Evolutionary conservation across 2,797 vertebrate species (phyloP).

Genomic region (Anas bernieri): DNA sequence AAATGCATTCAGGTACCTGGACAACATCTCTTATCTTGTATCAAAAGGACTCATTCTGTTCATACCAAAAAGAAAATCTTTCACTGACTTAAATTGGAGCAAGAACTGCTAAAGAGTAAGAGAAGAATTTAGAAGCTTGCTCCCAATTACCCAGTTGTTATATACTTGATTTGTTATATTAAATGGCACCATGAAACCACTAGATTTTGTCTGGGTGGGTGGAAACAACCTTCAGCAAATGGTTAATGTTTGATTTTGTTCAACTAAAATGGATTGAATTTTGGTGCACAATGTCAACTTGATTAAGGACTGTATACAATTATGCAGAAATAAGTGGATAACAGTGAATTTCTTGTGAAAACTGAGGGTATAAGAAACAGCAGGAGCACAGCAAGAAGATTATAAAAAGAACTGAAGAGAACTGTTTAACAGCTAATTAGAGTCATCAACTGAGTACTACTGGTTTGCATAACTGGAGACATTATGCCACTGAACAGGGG

Average conservation of each 20-base stretch:
- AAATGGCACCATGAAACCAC: neutral
- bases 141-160: neutral
- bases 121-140: neutral
- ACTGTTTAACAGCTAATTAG: slow-evolving; percentile 59
- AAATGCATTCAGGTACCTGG: neutral
- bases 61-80: neutral
- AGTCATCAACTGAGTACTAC: slow-evolving; percentile 42
- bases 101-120: neutral
- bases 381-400: slow-evolving; percentile 32
- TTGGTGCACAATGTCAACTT: neutral
- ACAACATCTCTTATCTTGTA: neutral
- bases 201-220: neutral
- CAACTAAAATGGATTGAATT: neutral
- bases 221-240: neutral
- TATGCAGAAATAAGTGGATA: slow-evolving; percentile 21
- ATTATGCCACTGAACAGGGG: neutral
- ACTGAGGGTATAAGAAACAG: slow-evolving; percentile 9
- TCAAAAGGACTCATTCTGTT: neutral
- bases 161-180: neutral
- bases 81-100: neutral
- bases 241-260: neutral
- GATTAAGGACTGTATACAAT: slow-evolving; percentile 15
- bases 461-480: slow-evolving; percentile 27
- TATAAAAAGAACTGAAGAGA: slow-evolving; percentile 37
- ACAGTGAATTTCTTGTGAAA: slow-evolving; percentile 11